These are phyloP conservation scores for Trididemnum miniatum DNA, from an alignment of 23 tunicate genomes.

Conservation along the genomic window DNA sequence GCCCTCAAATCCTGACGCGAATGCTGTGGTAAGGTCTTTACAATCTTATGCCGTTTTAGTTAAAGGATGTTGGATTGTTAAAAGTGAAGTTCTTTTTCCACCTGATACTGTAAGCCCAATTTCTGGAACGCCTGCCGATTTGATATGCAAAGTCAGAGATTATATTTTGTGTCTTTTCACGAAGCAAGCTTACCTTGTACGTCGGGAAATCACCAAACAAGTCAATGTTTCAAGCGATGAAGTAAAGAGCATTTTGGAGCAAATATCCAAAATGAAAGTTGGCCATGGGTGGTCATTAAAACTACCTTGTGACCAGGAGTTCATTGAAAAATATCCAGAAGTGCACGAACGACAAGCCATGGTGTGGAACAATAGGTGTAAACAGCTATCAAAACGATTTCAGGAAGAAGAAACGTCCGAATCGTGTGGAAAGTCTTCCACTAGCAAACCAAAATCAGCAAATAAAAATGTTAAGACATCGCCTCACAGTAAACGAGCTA, in stretches of 20 bases:
- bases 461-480: slow-evolving; percentile 1
- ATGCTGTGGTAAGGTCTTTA: slow-evolving; percentile 63
- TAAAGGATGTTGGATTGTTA: slow-evolving; percentile 79
- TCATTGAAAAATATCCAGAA: slow-evolving; percentile 51
- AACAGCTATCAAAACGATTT: slow-evolving; percentile 52
- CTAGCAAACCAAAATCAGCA: not conserved
- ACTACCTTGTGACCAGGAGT: slow-evolving; percentile 30
- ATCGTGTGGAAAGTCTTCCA: not conserved
- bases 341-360: slow-evolving; percentile 74
- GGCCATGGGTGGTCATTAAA: slow-evolving; percentile 74
- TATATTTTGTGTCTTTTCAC: slow-evolving; percentile 63
- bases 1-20: slow-evolving; percentile 58
- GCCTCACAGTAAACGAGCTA: not conserved
- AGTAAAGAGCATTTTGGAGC: slow-evolving; percentile 62
- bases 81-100: slow-evolving; percentile 85
- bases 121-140: slow-evolving; percentile 60
- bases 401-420: not conserved
- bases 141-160: slow-evolving; percentile 66
- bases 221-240: slow-evolving; percentile 75
- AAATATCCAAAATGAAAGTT: slow-evolving; percentile 61
- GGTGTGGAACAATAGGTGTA: slow-evolving; percentile 60
- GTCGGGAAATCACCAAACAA: slow-evolving; percentile 46
- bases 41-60: slow-evolving; percentile 84
- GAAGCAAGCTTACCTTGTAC: slow-evolving; percentile 35
- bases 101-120: slow-evolving; percentile 58